phyloP scores from a whole-genome alignment of 2,888 invertebrate genomes.

The Dasypogon diadema region DNA sequence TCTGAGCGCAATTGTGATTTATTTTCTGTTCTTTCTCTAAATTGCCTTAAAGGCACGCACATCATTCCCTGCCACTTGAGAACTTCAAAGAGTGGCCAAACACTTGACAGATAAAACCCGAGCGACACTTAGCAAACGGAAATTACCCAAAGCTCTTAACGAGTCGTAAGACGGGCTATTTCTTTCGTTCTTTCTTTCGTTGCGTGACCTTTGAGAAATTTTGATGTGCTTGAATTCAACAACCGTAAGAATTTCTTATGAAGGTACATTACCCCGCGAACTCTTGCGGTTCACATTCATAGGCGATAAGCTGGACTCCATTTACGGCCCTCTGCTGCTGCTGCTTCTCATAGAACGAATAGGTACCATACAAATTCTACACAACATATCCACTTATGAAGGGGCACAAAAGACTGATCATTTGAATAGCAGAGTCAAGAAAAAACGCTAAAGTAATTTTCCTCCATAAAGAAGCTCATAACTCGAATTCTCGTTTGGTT shows the following conservation, averaged over 20 bases:
- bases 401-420: conserved; percentile 21
- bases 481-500: conserved; percentile 19
- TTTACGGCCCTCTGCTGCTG: neutral
- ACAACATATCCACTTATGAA: conserved; percentile 3
- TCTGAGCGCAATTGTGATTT: too few species aligned
- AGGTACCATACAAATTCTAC: neutral
- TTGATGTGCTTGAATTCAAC: conserved; percentile 25
- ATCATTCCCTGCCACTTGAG: conserved; percentile 38
- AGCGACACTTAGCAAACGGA: conserved; percentile 45
- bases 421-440: conserved; percentile 29
- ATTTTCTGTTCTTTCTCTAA: neutral
- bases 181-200: conserved; percentile 5
- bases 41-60: conserved; percentile 45
- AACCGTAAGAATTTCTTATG: conserved; percentile 13
- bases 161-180: conserved; percentile 19
- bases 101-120: conserved; percentile 44
- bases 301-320: conserved; percentile 1
- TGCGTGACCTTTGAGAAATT: conserved; percentile 25
- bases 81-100: conserved; percentile 30
- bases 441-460: conserved; percentile 30
- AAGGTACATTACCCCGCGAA: conserved; percentile 18
- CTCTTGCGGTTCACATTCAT: neutral
- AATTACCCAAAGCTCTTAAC: conserved; percentile 44
- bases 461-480: conserved; percentile 25
- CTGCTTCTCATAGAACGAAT: conserved; percentile 15